These are phyloP conservation scores for Semibalanus balanoides DNA, from an alignment of 1,140 invertebrate genomes.

Conservation along the genomic window DNA sequence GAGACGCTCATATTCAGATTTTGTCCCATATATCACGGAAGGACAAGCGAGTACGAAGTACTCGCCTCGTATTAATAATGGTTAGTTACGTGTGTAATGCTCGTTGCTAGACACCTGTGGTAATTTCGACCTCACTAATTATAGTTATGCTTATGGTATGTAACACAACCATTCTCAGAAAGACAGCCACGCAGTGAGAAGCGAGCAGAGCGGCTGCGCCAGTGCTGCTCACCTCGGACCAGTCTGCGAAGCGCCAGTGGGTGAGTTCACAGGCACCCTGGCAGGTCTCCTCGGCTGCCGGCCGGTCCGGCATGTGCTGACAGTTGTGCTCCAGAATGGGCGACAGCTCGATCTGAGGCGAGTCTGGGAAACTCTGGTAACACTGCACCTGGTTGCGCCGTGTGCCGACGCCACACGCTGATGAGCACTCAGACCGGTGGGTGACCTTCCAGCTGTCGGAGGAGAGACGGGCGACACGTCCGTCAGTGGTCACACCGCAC, in stretches of 20 bases:
- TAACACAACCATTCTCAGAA: too few species aligned
- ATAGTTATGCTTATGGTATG: too few species aligned
- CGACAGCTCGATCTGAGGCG: conserved; percentile 27
- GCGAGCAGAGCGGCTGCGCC: too few species aligned
- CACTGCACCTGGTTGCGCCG: conserved; percentile 37
- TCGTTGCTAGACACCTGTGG: too few species aligned
- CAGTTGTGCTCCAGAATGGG: conserved; percentile 35
- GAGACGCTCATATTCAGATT: too few species aligned
- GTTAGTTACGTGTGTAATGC: too few species aligned
- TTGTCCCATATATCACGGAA: too few species aligned
- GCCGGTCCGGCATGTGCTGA: conserved; percentile 34
- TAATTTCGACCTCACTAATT: too few species aligned
- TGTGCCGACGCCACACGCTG: conserved; percentile 48
- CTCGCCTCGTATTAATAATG: too few species aligned
- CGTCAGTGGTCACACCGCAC: too few species aligned
- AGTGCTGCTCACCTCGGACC: conserved; percentile 40
- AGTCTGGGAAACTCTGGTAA: conserved; percentile 26
- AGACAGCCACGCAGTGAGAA: too few species aligned
- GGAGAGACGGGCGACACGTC: conserved; percentile 24
- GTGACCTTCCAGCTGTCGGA: conserved; percentile 39
- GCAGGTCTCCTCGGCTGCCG: conserved; percentile 41
- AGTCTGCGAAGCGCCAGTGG: conserved; percentile 52
- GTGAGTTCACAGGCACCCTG: conserved; percentile 46
- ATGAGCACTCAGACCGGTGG: conserved; percentile 45
- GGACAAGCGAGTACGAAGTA: too few species aligned